phyloP scores from a whole-genome alignment of 2,797 vertebrate genomes.

The Enteromius argenteus region DNA sequence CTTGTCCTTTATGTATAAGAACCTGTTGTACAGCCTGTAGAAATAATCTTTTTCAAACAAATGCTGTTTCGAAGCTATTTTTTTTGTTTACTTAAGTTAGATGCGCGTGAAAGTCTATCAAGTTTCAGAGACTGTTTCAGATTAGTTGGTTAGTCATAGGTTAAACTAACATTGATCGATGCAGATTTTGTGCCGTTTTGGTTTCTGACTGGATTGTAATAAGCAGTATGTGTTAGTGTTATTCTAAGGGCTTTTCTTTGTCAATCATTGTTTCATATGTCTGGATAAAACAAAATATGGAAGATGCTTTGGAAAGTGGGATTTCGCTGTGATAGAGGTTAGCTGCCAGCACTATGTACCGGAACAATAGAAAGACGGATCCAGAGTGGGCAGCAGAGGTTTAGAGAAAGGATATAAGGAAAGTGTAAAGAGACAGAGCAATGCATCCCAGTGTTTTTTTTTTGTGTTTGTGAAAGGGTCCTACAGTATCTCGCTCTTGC shows the following conservation, averaged over 20 bases:
- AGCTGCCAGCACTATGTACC: background rate
- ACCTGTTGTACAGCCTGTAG: conserved; percentile 13
- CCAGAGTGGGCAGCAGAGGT: background rate
- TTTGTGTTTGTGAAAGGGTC: conserved; percentile 52
- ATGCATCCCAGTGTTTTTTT: background rate
- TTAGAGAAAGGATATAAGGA: conserved; percentile 5
- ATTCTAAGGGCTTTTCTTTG: conserved; percentile 44
- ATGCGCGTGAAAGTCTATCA: conserved; percentile 4
- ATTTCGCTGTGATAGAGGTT: background rate
- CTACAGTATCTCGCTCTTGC: conserved; percentile 61
- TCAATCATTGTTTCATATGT: conserved; percentile 17
- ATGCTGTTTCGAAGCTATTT: background rate
- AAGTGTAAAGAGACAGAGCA: background rate
- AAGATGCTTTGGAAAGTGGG: background rate
- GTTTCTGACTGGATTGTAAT: conserved; percentile 32
- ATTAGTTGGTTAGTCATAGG: background rate
- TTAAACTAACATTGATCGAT: conserved; percentile 15
- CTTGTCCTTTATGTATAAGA: conserved; percentile 1
- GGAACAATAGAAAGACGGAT: background rate
- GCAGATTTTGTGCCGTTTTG: conserved; percentile 6
- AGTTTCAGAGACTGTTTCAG: conserved; percentile 5
- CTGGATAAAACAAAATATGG: background rate
- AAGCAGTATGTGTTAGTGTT: conserved; percentile 1
- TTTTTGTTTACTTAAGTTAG: background rate
- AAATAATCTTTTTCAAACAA: background rate